Percentiles rank a stretch among this genome's conserved stretches.
phyloP scores from a whole-genome alignment of 2,888 invertebrate species.

The Nomada fabriciana region DNA sequence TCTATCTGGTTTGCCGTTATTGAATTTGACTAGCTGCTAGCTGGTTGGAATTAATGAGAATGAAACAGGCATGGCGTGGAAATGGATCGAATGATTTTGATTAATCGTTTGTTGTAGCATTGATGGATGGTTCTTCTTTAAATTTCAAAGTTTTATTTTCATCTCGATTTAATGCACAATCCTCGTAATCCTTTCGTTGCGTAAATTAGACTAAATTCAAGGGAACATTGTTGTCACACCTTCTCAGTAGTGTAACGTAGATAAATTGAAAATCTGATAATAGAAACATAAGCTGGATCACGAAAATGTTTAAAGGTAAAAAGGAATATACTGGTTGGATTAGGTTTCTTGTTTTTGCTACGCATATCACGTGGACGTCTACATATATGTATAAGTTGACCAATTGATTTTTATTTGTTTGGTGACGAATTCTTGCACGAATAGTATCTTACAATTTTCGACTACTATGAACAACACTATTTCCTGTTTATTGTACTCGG shows the following conservation, averaged over 20 bases:
- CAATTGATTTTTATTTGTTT: too few relatives aligned
- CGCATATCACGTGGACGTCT: not conserved
- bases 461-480: not conserved
- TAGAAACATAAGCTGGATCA: slow-evolving; percentile 5
- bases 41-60: slow-evolving; percentile 59
- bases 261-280: slow-evolving; percentile 26
- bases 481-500: not conserved
- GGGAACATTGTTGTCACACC: slow-evolving; percentile 6
- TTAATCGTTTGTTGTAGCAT: slow-evolving; percentile 40
- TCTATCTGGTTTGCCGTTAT: slow-evolving; percentile 13
- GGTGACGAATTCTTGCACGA: too few relatives aligned
- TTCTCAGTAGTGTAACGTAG: slow-evolving; percentile 18
- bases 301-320: not conserved
- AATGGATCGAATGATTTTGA: slow-evolving; percentile 46
- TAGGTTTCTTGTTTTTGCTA: too few relatives aligned
- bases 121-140: slow-evolving; percentile 32
- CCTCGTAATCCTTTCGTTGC: slow-evolving; percentile 28
- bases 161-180: slow-evolving; percentile 23
- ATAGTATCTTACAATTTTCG: too few relatives aligned
- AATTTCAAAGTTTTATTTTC: slow-evolving; percentile 36
- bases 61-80: slow-evolving; percentile 44
- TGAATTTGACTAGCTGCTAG: not conserved
- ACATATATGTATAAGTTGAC: not conserved
- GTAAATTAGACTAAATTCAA: slow-evolving; percentile 25
- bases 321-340: not conserved